These are phyloP conservation scores for Chloroclysta siterata DNA, from an alignment of 2,888 invertebrate genomes.

Conservation along the genomic window DNA sequence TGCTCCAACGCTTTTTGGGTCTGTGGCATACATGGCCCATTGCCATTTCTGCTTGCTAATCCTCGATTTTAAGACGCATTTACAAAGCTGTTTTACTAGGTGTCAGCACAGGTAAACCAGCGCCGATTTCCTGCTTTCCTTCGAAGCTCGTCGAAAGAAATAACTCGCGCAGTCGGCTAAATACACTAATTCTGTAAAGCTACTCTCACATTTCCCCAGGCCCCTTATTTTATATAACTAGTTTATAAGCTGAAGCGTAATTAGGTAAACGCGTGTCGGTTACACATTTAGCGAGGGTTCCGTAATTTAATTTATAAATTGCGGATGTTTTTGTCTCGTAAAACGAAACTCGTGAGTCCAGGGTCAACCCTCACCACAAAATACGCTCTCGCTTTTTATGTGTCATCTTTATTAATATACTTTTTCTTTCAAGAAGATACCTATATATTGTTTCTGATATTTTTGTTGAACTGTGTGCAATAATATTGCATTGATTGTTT, in stretches of 20 bases:
- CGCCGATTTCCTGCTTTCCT: constrained; percentile 2
- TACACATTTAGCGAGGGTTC: constrained; percentile 17
- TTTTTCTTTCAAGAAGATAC: no score
- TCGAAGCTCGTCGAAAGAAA: constrained; percentile 14
- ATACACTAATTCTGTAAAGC: constrained; percentile 50
- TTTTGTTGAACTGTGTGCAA: no score
- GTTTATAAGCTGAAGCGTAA: constrained; percentile 28
- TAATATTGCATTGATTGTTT: no score
- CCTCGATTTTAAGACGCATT: no score
- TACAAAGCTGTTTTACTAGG: no score
- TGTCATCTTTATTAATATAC: no score
- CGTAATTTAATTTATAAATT: constrained; percentile 20
- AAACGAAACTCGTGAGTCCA: neutral
- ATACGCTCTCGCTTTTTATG: neutral
- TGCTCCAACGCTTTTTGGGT: no score
- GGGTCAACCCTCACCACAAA: neutral
- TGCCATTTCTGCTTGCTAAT: no score
- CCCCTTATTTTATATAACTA: constrained; percentile 28
- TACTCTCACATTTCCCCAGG: constrained; percentile 38
- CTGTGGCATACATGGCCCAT: no score
- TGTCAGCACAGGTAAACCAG: neutral
- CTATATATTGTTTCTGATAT: no score
- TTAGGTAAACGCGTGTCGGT: constrained; percentile 17
- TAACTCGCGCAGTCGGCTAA: constrained; percentile 33
- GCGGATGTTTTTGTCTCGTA: constrained; percentile 2